phyloP scores from a whole-genome alignment of 2,113 vertebrate genomes.

The Menidia beryllina region DNA sequence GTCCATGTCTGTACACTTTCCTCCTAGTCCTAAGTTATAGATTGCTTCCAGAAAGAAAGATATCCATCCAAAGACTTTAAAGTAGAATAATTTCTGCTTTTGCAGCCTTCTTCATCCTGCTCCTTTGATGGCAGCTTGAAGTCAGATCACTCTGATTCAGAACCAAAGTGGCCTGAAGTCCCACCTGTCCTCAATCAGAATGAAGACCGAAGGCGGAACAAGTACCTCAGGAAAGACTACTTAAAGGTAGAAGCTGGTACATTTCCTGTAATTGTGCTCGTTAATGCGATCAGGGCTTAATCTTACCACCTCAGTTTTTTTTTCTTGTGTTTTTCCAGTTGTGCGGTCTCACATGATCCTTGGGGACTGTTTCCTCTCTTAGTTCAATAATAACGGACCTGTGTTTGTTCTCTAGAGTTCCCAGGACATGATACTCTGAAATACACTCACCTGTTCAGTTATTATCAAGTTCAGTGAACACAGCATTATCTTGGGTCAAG shows the following conservation, averaged over 20 bases:
- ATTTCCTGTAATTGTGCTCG: too few species aligned
- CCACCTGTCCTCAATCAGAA: constrained; percentile 92
- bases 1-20: background rate
- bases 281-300: too few species aligned
- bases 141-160: constrained; percentile 80
- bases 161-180: constrained; percentile 90
- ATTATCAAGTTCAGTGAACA: too few species aligned
- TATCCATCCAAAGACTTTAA: too few species aligned
- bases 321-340: background rate
- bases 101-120: constrained; percentile 79
- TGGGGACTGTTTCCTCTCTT: too few species aligned
- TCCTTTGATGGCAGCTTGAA: constrained; percentile 87
- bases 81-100: too few species aligned
- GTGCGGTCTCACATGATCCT: background rate
- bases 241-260: constrained; percentile 86
- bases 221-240: constrained; percentile 96
- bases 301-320: background rate
- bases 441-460: too few species aligned
- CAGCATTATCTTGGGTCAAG: too few species aligned
- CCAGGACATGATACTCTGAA: too few species aligned
- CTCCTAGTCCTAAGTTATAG: background rate
- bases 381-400: too few species aligned
- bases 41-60: background rate
- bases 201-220: constrained; percentile 92
- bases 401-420: too few species aligned